phyloP scores from a whole-genome alignment of 2,113 vertebrate species.

The Clupea harengus region DNA sequence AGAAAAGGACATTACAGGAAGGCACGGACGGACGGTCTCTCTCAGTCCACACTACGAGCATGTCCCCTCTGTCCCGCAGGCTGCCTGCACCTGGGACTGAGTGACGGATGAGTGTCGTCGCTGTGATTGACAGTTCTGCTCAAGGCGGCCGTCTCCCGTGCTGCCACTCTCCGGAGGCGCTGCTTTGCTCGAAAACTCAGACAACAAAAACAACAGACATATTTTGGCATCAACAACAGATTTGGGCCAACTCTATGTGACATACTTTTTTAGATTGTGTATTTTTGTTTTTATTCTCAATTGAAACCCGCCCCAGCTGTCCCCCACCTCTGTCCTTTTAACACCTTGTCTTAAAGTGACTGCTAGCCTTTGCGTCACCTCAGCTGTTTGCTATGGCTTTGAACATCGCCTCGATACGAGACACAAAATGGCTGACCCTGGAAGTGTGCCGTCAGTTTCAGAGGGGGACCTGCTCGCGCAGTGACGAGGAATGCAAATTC shows the following conservation, averaged over 20 bases:
- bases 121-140: slow-evolving; percentile 64
- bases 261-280: not conserved
- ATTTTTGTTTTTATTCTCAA: not conserved
- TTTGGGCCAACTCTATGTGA: not conserved
- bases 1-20: slow-evolving; percentile 64
- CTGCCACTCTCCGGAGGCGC: slow-evolving; percentile 42
- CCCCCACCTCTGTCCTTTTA: not conserved
- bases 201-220: not conserved
- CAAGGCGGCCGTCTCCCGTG: slow-evolving; percentile 54
- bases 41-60: slow-evolving; percentile 57
- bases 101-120: slow-evolving; percentile 78
- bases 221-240: not conserved
- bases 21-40: slow-evolving; percentile 24
- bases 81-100: slow-evolving; percentile 71
- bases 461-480: slow-evolving; percentile 96
- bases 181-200: slow-evolving; percentile 18
- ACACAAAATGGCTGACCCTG: slow-evolving; percentile 98
- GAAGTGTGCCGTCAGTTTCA: slow-evolving; percentile 99
- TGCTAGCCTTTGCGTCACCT: slow-evolving; percentile 36
- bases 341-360: slow-evolving; percentile 20
- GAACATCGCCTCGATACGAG: slow-evolving; percentile 93
- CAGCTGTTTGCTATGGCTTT: slow-evolving; percentile 83
- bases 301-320: not conserved
- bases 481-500: slow-evolving; percentile 99
- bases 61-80: slow-evolving; percentile 66